phyloP scores from a whole-genome alignment of 2,888 invertebrate species.

The Agrochola lychnidis region DNA sequence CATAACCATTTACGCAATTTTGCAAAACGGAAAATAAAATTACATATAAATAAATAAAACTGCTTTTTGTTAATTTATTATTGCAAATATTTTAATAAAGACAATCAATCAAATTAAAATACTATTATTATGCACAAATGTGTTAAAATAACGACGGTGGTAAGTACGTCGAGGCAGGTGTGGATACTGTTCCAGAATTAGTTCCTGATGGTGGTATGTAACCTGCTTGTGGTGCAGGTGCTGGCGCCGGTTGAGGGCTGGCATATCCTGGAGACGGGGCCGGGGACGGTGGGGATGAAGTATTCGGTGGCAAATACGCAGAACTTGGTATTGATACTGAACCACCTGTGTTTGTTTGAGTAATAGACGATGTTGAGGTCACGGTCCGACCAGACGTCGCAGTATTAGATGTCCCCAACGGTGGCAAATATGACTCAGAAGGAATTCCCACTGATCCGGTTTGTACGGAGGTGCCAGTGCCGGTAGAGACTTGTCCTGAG shows the following conservation, averaged over 20 bases:
- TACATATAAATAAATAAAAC: slow-evolving; percentile 20
- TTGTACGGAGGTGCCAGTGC: slow-evolving; percentile 26
- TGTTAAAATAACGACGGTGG: slow-evolving; percentile 79
- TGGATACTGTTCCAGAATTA: slow-evolving; percentile 67
- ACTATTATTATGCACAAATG: not conserved
- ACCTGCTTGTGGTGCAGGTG: slow-evolving; percentile 55
- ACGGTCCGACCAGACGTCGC: slow-evolving; percentile 34
- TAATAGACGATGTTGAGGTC: slow-evolving; percentile 38
- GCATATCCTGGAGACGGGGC: slow-evolving; percentile 58
- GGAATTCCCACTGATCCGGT: slow-evolving; percentile 54
- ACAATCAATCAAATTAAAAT: slow-evolving; percentile 23
- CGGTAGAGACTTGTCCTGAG: slow-evolving; percentile 41
- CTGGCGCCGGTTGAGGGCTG: slow-evolving; percentile 50
- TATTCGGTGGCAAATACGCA: slow-evolving; percentile 68
- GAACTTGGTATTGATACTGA: slow-evolving; percentile 63
- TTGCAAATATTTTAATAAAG: slow-evolving; percentile 27
- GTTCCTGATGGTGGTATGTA: slow-evolving; percentile 75
- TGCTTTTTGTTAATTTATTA: not conserved
- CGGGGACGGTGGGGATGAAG: slow-evolving; percentile 54
- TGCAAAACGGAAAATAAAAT: too few relatives aligned
- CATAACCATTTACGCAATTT: not conserved
- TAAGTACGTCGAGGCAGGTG: slow-evolving; percentile 81
- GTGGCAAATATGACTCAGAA: slow-evolving; percentile 73
- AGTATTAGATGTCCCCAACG: slow-evolving; percentile 57
- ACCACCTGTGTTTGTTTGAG: slow-evolving; percentile 53